Conservation (phyloP, 2,797 vertebrate species). For the Sphenopsis melanotis region DNA sequence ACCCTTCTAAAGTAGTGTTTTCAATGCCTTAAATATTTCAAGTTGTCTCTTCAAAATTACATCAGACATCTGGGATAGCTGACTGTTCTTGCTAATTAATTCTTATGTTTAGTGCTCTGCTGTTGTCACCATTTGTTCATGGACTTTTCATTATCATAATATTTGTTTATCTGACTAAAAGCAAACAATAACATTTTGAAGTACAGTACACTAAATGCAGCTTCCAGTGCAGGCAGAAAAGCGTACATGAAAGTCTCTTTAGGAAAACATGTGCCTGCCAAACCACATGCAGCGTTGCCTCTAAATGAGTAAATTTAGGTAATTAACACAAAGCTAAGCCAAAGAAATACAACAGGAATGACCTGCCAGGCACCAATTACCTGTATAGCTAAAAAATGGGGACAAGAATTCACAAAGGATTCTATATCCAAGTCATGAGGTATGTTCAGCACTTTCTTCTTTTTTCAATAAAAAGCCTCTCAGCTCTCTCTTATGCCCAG, state of each 20-base stretch:
- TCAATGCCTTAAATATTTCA: slow-evolving; percentile 57
- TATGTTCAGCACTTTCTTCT: neutral
- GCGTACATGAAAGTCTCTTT: slow-evolving; percentile 19
- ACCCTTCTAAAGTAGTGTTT: slow-evolving; percentile 16
- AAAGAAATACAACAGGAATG: slow-evolving; percentile 21
- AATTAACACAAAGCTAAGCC: slow-evolving; percentile 45
- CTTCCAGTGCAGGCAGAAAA: slow-evolving; percentile 19
- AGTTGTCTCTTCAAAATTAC: slow-evolving; percentile 64
- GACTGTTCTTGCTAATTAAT: slow-evolving; percentile 66
- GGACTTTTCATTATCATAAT: slow-evolving; percentile 66
- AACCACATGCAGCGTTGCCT: slow-evolving; percentile 12
- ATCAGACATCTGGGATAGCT: slow-evolving; percentile 65
- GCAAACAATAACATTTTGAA: slow-evolving; percentile 65
- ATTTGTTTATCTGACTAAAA: slow-evolving; percentile 73
- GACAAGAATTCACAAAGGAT: neutral
- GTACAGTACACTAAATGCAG: slow-evolving; percentile 21
- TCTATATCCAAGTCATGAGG: neutral
- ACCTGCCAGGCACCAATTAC: slow-evolving; percentile 42
- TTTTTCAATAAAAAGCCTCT: neutral
- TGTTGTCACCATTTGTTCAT: slow-evolving; percentile 66
- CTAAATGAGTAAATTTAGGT: slow-evolving; percentile 24
- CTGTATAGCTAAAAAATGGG: neutral
- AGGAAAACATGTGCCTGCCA: slow-evolving; percentile 21
- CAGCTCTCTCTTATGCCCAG: neutral
- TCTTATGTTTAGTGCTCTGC: slow-evolving; percentile 64